Evolutionary conservation across 2,888 invertebrate species (phyloP), one percentile per base, ranked within the genome.

Genomic region (Hypomecis atomaria): DNA sequence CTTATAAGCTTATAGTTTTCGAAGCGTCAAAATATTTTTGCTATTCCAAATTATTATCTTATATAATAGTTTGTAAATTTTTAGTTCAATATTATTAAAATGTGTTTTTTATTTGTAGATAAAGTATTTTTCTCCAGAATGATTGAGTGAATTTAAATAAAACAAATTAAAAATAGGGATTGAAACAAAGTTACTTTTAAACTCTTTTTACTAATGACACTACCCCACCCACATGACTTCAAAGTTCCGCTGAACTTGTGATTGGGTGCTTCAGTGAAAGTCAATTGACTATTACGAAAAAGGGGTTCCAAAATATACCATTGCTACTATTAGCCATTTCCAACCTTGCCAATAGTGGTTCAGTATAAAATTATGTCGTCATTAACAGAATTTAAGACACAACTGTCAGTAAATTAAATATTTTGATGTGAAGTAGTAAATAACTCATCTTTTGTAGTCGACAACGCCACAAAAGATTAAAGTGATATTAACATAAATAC

Each of bases 271-370:
- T 68, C 59, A 68, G 9, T 34, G 13, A 64, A 62, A 69, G 47
- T n/a, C 43, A 78, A 66, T 37, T 49, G 52, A 62, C 48, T 67
- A 54, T 71, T 59, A 47, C 52, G 13, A 33, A 74, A 77, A 74
- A 59, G 72, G 73, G 73, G 56, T 65, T 57, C 6, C 10, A 40
- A 52, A 50, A 45, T 37, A 34, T 11, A 6, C 48, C n/a, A 23
- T 11, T 42, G 10, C 23, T 4, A 8, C 49, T 55, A 34, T 8
- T 43, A 6, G 23, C 42, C 5, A 50, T 42, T 13, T 34, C 3
- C 33, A 45, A 4, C 5, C 10, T 48, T 13, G 23, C 23, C 1
- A 23, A 5, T 33, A 13, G 6, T 44, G 45, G 55, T 62, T 56
- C 56, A 56, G 56, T 62, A 50, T n/a, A 53, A 0, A 10, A 53